Conservation (phyloP, 2,888 invertebrate genomes). For the Embidobia sp. region DNA sequence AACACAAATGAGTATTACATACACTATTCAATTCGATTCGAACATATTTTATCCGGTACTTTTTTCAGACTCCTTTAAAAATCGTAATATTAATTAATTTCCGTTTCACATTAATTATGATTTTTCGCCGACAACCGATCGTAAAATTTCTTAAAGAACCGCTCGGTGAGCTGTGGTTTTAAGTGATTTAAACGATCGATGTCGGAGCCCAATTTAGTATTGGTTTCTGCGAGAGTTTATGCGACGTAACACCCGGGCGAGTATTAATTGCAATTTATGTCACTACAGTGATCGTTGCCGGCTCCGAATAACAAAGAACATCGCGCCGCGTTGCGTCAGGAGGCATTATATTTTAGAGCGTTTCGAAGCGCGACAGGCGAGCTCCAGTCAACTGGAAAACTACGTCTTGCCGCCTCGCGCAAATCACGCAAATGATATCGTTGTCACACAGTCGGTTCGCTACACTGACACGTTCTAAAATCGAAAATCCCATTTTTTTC, state of each 20-base stretch:
- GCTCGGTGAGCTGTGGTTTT: not conserved
- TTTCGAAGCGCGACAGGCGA: conserved; percentile 68
- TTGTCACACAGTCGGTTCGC: too few species aligned
- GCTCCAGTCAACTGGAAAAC: conserved; percentile 50
- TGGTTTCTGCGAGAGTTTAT: conserved; percentile 23
- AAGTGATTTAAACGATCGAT: conserved; percentile 33
- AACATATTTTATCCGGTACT: too few species aligned
- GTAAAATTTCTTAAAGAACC: conserved; percentile 1
- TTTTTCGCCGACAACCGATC: not conserved
- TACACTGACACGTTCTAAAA: too few species aligned
- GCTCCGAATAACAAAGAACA: conserved; percentile 74
- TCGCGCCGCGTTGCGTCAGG: conserved; percentile 68
- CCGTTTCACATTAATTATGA: not conserved
- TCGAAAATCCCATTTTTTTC: too few species aligned
- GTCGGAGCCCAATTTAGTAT: conserved; percentile 24
- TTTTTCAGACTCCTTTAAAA: too few species aligned
- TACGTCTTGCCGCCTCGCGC: conserved; percentile 37
- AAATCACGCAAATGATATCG: conserved; percentile 37
- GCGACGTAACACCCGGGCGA: conserved; percentile 46
- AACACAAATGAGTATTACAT: too few species aligned
- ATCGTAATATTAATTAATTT: too few species aligned
- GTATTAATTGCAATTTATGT: conserved; percentile 79
- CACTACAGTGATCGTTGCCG: conserved; percentile 73
- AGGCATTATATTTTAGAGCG: conserved; percentile 73
- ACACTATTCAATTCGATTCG: too few species aligned